Evolutionary conservation across 1,140 invertebrate species (phyloP), one percentile per base, ranked within the genome.

Genomic region (Aleiodes sp.): DNA sequence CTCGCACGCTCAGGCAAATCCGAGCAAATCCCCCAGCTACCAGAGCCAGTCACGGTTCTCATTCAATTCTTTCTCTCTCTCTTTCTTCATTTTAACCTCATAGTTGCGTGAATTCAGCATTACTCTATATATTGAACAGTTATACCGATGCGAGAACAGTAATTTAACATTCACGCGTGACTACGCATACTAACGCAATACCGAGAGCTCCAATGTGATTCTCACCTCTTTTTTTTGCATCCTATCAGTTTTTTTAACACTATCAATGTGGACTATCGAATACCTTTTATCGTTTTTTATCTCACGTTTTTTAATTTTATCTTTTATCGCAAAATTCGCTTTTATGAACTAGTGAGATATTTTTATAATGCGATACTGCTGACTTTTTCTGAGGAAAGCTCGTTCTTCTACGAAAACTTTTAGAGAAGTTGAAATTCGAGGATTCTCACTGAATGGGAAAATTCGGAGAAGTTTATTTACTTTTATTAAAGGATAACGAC

Each of bases 1-100:
- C 46, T 24, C 46, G 21, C 19, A 10, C 33, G 19, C 33, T 39
- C 61, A 63, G 41, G 37, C 24, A 64, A 64, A 64, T 64, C 39
- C 62, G 26, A 26, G 35, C 14, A 28, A 64, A 64, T 64, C 62
- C 41, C 39, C 39, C 6, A 3, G 26, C 19, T 28, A 26, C 37
- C 2, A 24, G 24, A 28, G 39, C 35, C 62, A 64, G 46, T 52
- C 46, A 52, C 46, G 46, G 46, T 10, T 21, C 41, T 46, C 41
- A 46, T 46, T 8, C 41, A 46, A 52, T 21, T 65, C 41, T 46
- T 2, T 10, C 46, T 19, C 41, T 3, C 8, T 6, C 41, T 19
- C 41, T 19, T 19, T 46, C 2, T 19, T 21, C 16, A 9, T 9
- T 16, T 24, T 16, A 16, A 8, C 16, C 16, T 46, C 41, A 46